Evolutionary conservation across 37 sponge, comb jelly and placozoan genomes (phyloP).

Genomic region (Cliona cf. orientalis): DNA sequence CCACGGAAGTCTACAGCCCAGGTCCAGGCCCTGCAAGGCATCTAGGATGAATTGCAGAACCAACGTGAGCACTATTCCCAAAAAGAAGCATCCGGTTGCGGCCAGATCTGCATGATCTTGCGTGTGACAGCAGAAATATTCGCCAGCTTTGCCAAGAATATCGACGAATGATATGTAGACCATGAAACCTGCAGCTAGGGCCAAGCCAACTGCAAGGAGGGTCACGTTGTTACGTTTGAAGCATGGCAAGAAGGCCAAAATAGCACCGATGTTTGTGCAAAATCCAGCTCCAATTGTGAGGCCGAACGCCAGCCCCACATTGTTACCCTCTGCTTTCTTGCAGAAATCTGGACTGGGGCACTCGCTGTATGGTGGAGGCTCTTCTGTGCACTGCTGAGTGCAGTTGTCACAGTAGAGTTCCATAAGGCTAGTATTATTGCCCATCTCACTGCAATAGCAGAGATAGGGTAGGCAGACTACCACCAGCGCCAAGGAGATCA

Average conservation of each 20-base stretch:
- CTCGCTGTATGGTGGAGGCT: neutral
- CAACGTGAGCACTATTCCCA: conserved; percentile 60
- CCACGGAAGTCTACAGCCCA: conserved; percentile 27
- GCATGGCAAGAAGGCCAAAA: conserved; percentile 69
- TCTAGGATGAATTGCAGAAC: conserved; percentile 49
- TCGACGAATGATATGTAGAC: conserved; percentile 74
- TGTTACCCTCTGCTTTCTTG: neutral
- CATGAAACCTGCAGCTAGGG: conserved; percentile 77
- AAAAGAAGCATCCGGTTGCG: conserved; percentile 53
- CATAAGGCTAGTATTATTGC: too few relatives aligned
- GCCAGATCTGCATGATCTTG: conserved; percentile 30
- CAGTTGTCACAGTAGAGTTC: too few relatives aligned
- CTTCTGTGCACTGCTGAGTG: conserved; percentile 22
- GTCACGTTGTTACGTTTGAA: conserved; percentile 46
- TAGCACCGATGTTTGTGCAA: conserved; percentile 64
- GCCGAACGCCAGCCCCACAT: conserved; percentile 71
- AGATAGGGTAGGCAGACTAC: too few relatives aligned
- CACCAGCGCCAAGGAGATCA: too few relatives aligned
- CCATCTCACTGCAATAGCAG: too few relatives aligned
- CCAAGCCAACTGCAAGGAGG: conserved; percentile 43
- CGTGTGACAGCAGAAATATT: conserved; percentile 66
- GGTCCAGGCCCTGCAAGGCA: conserved; percentile 40
- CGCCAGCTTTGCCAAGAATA: conserved; percentile 30
- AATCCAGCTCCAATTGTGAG: conserved; percentile 77
- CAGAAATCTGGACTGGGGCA: conserved; percentile 41